Percentiles rank a stretch among this genome's conserved stretches.
These are phyloP conservation scores for Cybosia mesomella DNA, from an alignment of 2,888 invertebrate species.

Conservation along the genomic window DNA sequence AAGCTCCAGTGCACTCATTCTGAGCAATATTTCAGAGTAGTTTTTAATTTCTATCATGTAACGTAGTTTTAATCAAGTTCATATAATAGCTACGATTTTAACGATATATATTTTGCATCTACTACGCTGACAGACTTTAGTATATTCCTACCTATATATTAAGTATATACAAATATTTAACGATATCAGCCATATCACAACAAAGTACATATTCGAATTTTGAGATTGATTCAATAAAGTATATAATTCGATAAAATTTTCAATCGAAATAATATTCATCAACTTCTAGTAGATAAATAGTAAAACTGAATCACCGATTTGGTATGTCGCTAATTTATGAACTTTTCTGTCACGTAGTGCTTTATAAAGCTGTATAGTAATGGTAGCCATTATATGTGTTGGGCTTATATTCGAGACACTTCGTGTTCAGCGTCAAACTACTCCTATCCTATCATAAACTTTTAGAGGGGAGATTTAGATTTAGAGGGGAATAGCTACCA, in stretches of 20 bases:
- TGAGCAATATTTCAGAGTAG: no score
- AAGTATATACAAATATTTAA: neutral
- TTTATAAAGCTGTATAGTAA: conserved; percentile 6
- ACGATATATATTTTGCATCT: no score
- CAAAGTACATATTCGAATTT: neutral
- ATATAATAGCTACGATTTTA: no score
- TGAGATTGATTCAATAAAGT: conserved; percentile 2
- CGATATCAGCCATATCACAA: neutral
- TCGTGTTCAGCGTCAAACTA: neutral
- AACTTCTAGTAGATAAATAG: conserved; percentile 49
- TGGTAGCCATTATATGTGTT: conserved; percentile 16
- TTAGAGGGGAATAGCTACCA: no score
- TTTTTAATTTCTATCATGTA: no score
- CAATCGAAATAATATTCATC: neutral
- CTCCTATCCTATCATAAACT: neutral
- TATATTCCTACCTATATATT: neutral
- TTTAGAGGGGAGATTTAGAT: neutral
- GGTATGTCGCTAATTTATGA: conserved; percentile 54
- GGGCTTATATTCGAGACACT: neutral
- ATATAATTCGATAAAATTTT: conserved; percentile 2
- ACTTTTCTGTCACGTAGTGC: conserved; percentile 35
- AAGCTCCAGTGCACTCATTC: no score
- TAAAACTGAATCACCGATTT: conserved; percentile 54
- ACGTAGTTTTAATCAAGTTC: no score
- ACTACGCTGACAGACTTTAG: neutral